Percentiles rank a stretch among this genome's conserved stretches.
These are phyloP conservation scores for Zaprionus africanus DNA, from an alignment of 1,140 invertebrate genomes.

Conservation along the genomic window DNA sequence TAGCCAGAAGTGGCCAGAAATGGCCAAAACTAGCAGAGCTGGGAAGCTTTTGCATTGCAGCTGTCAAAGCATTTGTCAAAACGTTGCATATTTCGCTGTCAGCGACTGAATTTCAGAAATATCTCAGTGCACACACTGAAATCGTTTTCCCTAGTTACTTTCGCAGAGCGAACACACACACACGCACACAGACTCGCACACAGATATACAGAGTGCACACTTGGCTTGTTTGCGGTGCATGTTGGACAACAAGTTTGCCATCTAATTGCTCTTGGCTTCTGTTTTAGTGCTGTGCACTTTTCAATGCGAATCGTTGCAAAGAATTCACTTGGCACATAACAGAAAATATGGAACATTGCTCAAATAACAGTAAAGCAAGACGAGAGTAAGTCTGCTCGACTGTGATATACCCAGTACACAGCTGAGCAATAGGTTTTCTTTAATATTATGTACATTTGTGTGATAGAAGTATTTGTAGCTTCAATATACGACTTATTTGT, in stretches of 20 bases:
- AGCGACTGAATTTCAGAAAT: constrained; percentile 59
- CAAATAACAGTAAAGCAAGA: too few relatives aligned
- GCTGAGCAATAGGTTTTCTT: too few relatives aligned
- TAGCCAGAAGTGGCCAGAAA: not conserved
- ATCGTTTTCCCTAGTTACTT: constrained; percentile 40
- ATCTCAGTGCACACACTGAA: constrained; percentile 14
- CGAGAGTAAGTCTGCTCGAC: too few relatives aligned
- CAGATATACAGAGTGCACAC: not conserved
- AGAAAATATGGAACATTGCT: constrained; percentile 40
- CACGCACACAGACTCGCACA: constrained; percentile 6
- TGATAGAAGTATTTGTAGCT: too few relatives aligned
- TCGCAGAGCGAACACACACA: constrained; percentile 1
- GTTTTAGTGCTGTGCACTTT: constrained; percentile 6
- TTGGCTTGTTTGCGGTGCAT: constrained; percentile 30
- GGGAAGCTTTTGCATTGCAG: constrained; percentile 60
- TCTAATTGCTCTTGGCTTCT: constrained; percentile 68
- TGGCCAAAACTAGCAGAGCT: constrained; percentile 33
- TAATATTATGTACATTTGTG: too few relatives aligned
- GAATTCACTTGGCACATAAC: constrained; percentile 52
- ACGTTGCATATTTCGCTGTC: constrained; percentile 73
- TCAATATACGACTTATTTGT: too few relatives aligned
- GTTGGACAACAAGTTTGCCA: constrained; percentile 60
- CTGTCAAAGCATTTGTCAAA: constrained; percentile 79
- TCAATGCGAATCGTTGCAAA: constrained; percentile 27
- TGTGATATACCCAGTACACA: too few relatives aligned